Evolutionary conservation across 2,888 invertebrate species (phyloP).

Genomic region (Maniola hyperantus): DNA sequence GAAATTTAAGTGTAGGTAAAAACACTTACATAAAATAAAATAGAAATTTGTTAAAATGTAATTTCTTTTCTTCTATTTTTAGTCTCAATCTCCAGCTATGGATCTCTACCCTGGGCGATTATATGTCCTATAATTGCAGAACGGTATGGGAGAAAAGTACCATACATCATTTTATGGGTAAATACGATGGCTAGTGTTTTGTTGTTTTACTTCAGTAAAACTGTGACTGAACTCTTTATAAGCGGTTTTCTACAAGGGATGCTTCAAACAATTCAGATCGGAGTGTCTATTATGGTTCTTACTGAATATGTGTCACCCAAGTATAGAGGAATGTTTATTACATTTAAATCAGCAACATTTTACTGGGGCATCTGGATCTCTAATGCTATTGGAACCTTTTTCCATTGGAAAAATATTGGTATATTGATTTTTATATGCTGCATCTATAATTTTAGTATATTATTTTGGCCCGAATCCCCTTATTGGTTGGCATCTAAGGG

Average conservation of each 20-base stretch:
- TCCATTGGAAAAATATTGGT: constrained; percentile 47
- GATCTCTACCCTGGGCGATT: constrained; percentile 18
- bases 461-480: constrained; percentile 32
- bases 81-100: constrained; percentile 23
- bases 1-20: no score
- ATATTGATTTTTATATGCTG: constrained; percentile 36
- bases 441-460: constrained; percentile 18
- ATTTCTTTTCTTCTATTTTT: not conserved
- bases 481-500: constrained; percentile 30
- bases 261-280: constrained; percentile 13
- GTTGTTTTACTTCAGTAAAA: constrained; percentile 16
- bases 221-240: constrained; percentile 18
- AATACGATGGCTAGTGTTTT: constrained; percentile 2
- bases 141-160: constrained; percentile 18
- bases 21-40: no score
- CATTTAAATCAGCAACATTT: constrained; percentile 47
- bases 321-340: constrained; percentile 46
- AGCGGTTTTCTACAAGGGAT: constrained; percentile 18
- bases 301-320: constrained; percentile 48
- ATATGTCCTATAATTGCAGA: constrained; percentile 19
- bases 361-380: constrained; percentile 50
- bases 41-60: not conserved
- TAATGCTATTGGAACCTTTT: constrained; percentile 49
- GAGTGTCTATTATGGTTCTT: constrained; percentile 39
- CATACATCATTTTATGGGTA: constrained; percentile 13